Conservation (phyloP, 2,113 vertebrate species). For the Tetraodon nigroviridis region DNA sequence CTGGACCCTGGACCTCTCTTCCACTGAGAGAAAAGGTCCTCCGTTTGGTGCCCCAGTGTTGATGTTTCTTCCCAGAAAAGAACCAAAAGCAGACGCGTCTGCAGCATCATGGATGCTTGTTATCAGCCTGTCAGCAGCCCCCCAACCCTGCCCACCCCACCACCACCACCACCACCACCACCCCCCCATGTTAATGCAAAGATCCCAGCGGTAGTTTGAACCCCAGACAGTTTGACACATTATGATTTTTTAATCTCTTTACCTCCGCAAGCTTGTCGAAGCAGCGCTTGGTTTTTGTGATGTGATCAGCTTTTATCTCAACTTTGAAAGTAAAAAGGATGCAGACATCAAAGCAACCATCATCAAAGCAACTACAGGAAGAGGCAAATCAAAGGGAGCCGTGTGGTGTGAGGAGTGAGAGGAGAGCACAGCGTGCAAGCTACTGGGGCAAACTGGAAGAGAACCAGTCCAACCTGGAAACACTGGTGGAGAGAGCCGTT, state of each 20-base stretch:
- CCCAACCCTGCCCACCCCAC: constrained; percentile 1
- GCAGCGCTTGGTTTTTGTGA: not conserved
- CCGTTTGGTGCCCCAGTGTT: not conserved
- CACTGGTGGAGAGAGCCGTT: not conserved
- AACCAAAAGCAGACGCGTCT: not conserved
- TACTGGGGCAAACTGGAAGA: not conserved
- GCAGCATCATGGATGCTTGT: not conserved
- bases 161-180: constrained; percentile 10
- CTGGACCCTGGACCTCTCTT: no score
- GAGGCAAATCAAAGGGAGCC: constrained; percentile 43
- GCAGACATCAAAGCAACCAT: constrained; percentile 34
- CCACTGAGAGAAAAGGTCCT: constrained; percentile 4
- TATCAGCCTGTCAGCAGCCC: no score
- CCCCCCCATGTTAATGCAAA: not conserved
- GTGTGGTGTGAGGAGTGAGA: constrained; percentile 7
- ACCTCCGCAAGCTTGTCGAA: constrained; percentile 11
- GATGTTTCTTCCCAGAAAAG: constrained; percentile 31
- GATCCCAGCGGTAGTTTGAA: no score
- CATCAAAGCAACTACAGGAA: constrained; percentile 30
- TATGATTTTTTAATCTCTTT: constrained; percentile 7
- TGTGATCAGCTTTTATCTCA: not conserved
- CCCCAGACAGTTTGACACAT: constrained; percentile 10
- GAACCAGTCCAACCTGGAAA: not conserved
- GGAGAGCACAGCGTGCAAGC: not conserved
- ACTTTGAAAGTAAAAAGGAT: constrained; percentile 24